Evolutionary conservation across 2,113 vertebrate genomes (phyloP), one percentile per base, ranked within the genome.

Genomic region (Toxostoma redivivum): DNA sequence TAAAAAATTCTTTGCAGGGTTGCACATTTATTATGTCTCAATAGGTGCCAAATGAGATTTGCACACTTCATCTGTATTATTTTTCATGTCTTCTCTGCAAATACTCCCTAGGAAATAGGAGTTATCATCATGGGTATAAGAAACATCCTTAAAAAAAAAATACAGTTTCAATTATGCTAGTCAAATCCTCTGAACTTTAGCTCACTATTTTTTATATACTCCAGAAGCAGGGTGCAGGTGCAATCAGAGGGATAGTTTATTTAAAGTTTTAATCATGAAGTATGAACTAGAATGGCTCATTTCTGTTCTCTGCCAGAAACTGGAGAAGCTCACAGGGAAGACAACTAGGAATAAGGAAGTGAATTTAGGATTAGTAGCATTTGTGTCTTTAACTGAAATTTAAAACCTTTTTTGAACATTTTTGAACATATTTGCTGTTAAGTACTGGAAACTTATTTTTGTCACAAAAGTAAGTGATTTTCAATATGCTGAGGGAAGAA

Each of bases 11-110:
- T 90, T 95, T 57, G 51, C 80, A 67, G 64, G 38, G 33, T 38
- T 91, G 67, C 72, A 84, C 86, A 90, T 93, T 95, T 95, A 84
- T 96, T 94, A 90, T 57, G 53, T 67, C 86, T 88, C 88, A 81
- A 83, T 72, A 94, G 86, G 76, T 92, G 79, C 19, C 69, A 94
- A 88, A 93, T 84, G 17, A 93, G 88, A 93, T 94, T 92, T 88
- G 48, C 48, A 88, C 58, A 57, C n/a, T 86, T 93, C 61, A 93
- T 78, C 67, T 84, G 37, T 60, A 90, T 31, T 83, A 86, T 89
- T 91, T 91, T 84, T 88, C 74, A 77, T 90, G 67, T 67, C 76
- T 96, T 54, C 76, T 60, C 71, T 81, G 48, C 47, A 83, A 92
- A 90, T 64, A 67, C 4, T 90, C 56, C 72, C 76, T 65, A 38